Evolutionary conservation across 2,113 vertebrate species (phyloP).

Genomic region (Abramis brama): DNA sequence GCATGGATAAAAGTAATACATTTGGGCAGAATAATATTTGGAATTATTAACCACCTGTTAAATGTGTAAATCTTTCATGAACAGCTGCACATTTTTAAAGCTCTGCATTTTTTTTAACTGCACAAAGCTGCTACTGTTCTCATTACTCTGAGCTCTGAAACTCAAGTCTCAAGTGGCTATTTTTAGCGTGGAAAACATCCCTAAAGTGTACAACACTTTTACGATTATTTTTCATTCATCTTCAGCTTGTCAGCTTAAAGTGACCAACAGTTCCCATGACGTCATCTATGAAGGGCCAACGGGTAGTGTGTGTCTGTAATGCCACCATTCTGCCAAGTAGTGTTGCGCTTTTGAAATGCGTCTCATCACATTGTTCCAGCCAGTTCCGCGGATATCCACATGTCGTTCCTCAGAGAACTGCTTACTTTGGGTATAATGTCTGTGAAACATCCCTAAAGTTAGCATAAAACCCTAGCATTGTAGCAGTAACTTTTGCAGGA

Average conservation of each 20-base stretch:
- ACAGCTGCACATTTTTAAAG: background rate
- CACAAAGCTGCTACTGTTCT: constrained; percentile 42
- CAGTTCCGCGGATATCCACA: background rate
- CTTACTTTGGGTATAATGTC: background rate
- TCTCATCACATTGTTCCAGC: background rate
- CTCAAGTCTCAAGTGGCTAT: constrained; percentile 19
- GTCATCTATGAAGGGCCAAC: constrained; percentile 7
- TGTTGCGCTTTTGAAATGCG: background rate
- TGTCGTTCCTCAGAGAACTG: background rate
- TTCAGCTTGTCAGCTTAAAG: background rate
- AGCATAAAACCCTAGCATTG: background rate
- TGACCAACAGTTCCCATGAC: constrained; percentile 24
- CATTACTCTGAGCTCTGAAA: background rate
- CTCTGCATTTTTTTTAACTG: background rate
- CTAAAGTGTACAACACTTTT: background rate
- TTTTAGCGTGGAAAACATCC: constrained; percentile 41
- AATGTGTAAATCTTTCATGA: background rate
- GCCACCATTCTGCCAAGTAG: background rate
- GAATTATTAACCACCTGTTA: background rate
- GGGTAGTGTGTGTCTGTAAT: constrained; percentile 8
- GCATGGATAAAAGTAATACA: background rate
- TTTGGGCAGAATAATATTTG: background rate
- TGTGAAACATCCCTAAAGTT: background rate
- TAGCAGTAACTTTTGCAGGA: background rate
- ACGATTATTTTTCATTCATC: constrained; percentile 9